These are phyloP conservation scores for Vanacampus margaritifer DNA, from an alignment of 2,113 vertebrate species.

Conservation along the genomic window DNA sequence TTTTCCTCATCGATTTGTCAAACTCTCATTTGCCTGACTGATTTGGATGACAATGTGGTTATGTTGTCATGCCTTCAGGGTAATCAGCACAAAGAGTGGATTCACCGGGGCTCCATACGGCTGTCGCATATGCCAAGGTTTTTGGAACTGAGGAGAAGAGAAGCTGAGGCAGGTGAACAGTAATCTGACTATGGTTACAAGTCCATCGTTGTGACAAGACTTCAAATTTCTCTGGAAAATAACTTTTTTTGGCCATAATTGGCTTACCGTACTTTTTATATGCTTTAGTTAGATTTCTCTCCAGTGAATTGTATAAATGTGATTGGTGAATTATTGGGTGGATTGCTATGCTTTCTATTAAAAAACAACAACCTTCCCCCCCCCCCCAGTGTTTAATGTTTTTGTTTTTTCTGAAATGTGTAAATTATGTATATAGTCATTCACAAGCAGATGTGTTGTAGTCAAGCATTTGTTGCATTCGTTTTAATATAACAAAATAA, in stretches of 20 bases:
- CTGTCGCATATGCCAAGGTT: slow-evolving; percentile 81
- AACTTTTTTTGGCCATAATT: background rate
- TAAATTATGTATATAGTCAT: background rate
- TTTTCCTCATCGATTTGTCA: background rate
- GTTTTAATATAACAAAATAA: background rate
- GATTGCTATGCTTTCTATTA: background rate
- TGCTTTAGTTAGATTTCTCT: background rate
- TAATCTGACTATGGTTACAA: background rate
- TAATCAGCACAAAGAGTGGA: slow-evolving; percentile 86
- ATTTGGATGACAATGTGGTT: background rate
- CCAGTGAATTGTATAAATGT: background rate
- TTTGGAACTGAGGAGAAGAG: slow-evolving; percentile 15
- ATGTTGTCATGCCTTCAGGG: slow-evolving; percentile 59
- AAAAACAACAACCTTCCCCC: too few relatives aligned
- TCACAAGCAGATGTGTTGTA: background rate
- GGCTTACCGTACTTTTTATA: background rate
- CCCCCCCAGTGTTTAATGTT: background rate
- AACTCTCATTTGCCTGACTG: background rate
- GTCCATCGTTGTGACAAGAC: background rate
- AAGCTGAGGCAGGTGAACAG: background rate
- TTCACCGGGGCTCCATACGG: slow-evolving; percentile 86
- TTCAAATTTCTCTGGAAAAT: background rate
- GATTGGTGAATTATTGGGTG: background rate
- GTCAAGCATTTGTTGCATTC: background rate
- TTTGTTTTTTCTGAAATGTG: background rate